Base-by-base conservation (phyloP, 2,797 vertebrate genomes). In the Phataginus tricuspis region DNA sequence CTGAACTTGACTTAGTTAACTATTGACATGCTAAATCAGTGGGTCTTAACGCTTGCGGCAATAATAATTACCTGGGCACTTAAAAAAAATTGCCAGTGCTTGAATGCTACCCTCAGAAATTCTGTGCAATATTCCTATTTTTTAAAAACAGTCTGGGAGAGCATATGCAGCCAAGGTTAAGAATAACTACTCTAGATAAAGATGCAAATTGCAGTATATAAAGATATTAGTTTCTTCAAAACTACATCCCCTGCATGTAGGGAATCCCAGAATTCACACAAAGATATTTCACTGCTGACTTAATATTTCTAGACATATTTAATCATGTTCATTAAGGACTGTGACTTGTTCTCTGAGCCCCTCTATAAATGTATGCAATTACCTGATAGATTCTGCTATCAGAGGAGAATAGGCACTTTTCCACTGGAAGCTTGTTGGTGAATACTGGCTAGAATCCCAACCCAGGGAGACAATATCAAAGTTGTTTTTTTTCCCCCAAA, bases 361-460 rank as follows among this genome's bases (percentile, higher is more conserved):
- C 37, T 69, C 31, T 23, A 27, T 25, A 91, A 71, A 23, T n/a
- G 4, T 27, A 4, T 39, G 12, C 25, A 18, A 53, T 49, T 80
- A 45, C n/a, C 55, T 27, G 55, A 45, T 16, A 8, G 61, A n/a
- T 53, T 94, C 84, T 85, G 51, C 53, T 86, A 23, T 82, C 10
- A 37, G 7, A 31, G 68, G 61, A 91, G 7, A n/a, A 74, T 85
- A 87, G 25, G 42, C 23, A 57, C 27, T 12, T 97, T 95, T 92
- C 94, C 95, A 27, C 12, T 16, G 93, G 51, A 85, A 91, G 16
- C 23, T 69, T 37, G 55, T 79, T 96, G 86, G 91, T 86, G 85
- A 95, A 92, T 80, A 88, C 34, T 29, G 51, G 93, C 90, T 75
- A 93, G 89, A 61, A 85, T 90, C 61, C 14, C 49, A 92, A 74